A percentile compares a stretch with the other conserved stretches of the same genome.
These are phyloP conservation scores for Cheirogaleus major DNA, from an alignment of 2,797 vertebrate genomes.

Conservation along the genomic window DNA sequence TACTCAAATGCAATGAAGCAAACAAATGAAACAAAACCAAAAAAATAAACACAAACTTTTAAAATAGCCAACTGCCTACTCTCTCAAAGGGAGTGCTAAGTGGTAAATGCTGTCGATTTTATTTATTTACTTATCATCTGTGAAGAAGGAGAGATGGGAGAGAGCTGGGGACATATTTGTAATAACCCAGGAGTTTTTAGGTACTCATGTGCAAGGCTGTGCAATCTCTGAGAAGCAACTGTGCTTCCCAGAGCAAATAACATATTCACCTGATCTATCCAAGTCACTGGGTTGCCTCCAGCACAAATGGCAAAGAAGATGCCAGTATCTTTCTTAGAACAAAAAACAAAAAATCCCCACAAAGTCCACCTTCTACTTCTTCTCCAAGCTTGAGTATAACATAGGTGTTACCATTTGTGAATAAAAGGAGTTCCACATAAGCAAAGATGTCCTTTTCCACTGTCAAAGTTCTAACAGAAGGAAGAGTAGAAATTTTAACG, in stretches of 20 bases:
- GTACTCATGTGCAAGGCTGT: background rate
- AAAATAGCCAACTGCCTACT: background rate
- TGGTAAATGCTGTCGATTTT: background rate
- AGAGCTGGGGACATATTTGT: background rate
- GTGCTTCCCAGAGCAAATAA: constrained; percentile 5
- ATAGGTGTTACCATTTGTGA: background rate
- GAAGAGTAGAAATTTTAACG: constrained; percentile 36
- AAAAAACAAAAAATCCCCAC: background rate
- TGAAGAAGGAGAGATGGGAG: constrained; percentile 4
- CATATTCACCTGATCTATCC: background rate
- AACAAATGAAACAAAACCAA: background rate
- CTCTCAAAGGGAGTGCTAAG: background rate
- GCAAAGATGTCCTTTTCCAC: constrained; percentile 30
- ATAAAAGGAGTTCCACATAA: background rate
- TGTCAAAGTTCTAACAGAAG: constrained; percentile 4
- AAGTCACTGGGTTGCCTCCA: background rate
- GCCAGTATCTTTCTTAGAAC: background rate
- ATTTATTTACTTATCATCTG: background rate
- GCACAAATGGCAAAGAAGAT: constrained; percentile 33
- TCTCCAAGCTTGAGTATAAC: background rate
- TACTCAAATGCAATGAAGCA: constrained; percentile 1
- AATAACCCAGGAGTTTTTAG: background rate
- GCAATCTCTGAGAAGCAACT: constrained; percentile 37
- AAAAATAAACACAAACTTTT: background rate
- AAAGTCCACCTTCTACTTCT: constrained; percentile 17